phyloP scores from a whole-genome alignment of 2,888 invertebrate species.

The Cordylochernes scorpioides region DNA sequence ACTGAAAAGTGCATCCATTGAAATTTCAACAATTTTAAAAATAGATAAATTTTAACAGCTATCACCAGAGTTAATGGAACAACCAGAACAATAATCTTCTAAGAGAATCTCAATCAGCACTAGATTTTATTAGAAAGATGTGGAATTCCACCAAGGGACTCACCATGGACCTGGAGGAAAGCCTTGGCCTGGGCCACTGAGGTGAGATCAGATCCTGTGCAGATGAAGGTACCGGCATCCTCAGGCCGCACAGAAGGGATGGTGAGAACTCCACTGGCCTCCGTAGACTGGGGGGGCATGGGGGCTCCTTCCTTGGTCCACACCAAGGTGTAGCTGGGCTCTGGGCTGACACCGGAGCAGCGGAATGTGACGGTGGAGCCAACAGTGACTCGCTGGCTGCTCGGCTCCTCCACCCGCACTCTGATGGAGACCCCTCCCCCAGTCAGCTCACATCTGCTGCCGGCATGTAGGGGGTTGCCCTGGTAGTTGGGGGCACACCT shows the following conservation, averaged over 20 bases:
- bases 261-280: slow-evolving; percentile 44
- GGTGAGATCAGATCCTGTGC: slow-evolving; percentile 47
- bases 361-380: slow-evolving; percentile 50
- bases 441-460: slow-evolving; percentile 14
- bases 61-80: too few relatives aligned
- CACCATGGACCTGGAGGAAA: slow-evolving; percentile 45
- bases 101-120: too few relatives aligned
- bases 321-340: slow-evolving; percentile 25
- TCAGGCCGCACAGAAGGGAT: slow-evolving; percentile 46
- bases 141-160: too few relatives aligned
- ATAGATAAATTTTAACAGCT: too few relatives aligned
- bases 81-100: too few relatives aligned
- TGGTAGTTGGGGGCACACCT: slow-evolving; percentile 27
- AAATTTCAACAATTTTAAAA: too few relatives aligned
- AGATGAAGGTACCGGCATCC: slow-evolving; percentile 68
- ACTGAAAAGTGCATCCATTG: too few relatives aligned
- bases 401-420: slow-evolving; percentile 40
- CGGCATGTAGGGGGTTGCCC: slow-evolving; percentile 22
- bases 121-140: too few relatives aligned
- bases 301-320: slow-evolving; percentile 57
- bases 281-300: slow-evolving; percentile 38
- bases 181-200: slow-evolving; percentile 38
- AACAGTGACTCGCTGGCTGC: slow-evolving; percentile 43
- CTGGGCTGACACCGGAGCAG: slow-evolving; percentile 32
- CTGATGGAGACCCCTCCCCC: slow-evolving; percentile 12